Conservation (phyloP, 2,888 invertebrate genomes). For the Theretra japonica region DNA sequence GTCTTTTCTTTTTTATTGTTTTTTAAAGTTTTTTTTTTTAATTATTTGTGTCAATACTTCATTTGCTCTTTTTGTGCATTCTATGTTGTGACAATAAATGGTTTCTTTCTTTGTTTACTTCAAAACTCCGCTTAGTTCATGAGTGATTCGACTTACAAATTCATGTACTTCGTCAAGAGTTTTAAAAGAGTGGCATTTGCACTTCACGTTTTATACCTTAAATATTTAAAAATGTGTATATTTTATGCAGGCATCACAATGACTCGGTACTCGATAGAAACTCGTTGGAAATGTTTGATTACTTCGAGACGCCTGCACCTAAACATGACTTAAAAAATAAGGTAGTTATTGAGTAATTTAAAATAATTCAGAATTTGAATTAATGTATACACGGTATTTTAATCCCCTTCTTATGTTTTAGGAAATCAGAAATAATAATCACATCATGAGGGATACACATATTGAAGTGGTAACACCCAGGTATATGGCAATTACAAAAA, state of each 20-base stretch:
- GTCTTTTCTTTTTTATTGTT: too few species aligned
- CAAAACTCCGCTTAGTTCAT: too few species aligned
- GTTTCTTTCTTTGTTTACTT: too few species aligned
- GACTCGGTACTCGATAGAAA: background rate
- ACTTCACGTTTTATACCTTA: background rate
- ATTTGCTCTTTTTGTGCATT: too few species aligned
- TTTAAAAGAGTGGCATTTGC: background rate
- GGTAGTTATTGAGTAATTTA: background rate
- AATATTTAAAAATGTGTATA: background rate
- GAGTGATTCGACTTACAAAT: too few species aligned
- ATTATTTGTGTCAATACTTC: too few species aligned
- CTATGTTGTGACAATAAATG: too few species aligned
- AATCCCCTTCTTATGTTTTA: background rate
- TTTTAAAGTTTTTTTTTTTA: too few species aligned
- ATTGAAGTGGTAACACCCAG: background rate
- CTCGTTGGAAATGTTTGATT: slow-evolving; percentile 7
- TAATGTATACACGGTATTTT: background rate
- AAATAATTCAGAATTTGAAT: background rate
- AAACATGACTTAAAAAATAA: background rate
- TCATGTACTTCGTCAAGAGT: too few species aligned
- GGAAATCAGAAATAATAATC: background rate
- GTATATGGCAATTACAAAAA: background rate
- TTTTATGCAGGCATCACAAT: background rate
- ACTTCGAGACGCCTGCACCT: background rate
- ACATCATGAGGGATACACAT: background rate